phyloP scores from a whole-genome alignment of 1,140 invertebrate genomes.

The Listronotus oregonensis region DNA sequence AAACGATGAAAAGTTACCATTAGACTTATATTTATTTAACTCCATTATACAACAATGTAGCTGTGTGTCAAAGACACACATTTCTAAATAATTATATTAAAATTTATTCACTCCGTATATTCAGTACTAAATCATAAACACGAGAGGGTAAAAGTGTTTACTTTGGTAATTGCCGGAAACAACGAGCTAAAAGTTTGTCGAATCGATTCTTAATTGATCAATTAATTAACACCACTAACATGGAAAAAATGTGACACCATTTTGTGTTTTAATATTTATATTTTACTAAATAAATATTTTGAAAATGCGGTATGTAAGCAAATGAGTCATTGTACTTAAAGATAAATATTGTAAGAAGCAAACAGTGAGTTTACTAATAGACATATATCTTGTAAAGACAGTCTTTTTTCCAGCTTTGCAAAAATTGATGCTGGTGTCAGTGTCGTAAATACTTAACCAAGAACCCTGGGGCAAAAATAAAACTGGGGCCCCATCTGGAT shows the following conservation, averaged over 20 bases:
- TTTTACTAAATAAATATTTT: constrained; percentile 11
- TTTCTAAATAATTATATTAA: constrained; percentile 12
- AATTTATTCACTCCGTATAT: constrained; percentile 14
- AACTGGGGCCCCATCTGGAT: no score
- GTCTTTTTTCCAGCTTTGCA: no score
- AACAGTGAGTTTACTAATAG: no score
- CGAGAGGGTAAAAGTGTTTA: constrained; percentile 28
- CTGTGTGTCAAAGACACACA: background rate
- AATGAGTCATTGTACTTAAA: no score
- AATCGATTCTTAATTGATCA: constrained; percentile 30
- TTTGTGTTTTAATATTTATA: constrained; percentile 10
- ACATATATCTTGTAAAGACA: no score
- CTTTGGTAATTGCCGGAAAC: constrained; percentile 34
- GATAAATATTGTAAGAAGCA: no score
- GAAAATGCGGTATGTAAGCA: constrained; percentile 3
- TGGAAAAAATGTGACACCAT: constrained; percentile 18
- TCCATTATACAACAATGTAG: background rate
- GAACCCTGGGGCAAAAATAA: no score
- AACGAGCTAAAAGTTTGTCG: constrained; percentile 24
- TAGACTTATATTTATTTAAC: no score
- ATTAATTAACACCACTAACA: constrained; percentile 26
- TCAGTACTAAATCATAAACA: background rate
- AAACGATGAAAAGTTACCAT: no score
- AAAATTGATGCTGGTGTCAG: no score
- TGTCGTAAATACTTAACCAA: no score